These are phyloP conservation scores for Aphis craccivora DNA, from an alignment of 1,140 invertebrate species.

Conservation along the genomic window DNA sequence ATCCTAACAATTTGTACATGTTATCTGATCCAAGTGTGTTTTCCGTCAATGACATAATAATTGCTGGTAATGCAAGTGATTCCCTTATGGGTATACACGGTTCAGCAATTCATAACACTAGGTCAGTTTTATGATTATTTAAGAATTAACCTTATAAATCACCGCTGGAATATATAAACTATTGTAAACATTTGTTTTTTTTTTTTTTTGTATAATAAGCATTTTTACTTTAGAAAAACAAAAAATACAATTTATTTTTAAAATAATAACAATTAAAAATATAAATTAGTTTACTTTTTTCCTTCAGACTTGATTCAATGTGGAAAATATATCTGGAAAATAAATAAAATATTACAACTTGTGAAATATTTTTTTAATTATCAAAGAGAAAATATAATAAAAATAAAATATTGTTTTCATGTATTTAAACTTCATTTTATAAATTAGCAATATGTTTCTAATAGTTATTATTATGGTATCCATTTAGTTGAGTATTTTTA, in stretches of 20 bases:
- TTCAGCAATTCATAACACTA: constrained; percentile 25
- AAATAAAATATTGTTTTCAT: no score
- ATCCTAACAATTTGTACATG: constrained; percentile 5
- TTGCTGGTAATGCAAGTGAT: constrained; percentile 36
- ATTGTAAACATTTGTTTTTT: no score
- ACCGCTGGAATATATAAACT: neutral
- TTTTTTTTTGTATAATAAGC: neutral
- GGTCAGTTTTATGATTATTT: neutral
- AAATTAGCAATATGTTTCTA: neutral
- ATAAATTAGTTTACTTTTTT: no score
- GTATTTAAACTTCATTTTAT: neutral
- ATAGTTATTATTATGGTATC: neutral
- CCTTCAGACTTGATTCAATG: no score
- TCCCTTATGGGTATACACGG: constrained; percentile 20
- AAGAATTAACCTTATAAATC: neutral
- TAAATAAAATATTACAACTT: no score
- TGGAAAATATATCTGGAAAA: no score
- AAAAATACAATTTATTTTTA: neutral
- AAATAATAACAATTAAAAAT: no score
- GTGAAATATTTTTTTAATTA: no score
- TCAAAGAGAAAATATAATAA: no score
- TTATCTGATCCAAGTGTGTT: constrained; percentile 45
- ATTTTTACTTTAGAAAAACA: neutral
- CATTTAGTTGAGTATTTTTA: neutral
- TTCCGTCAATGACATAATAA: neutral